Evolutionary conservation across 2,113 vertebrate species (phyloP), one percentile per base, ranked within the genome.

Genomic region (Hippocampus comes): DNA sequence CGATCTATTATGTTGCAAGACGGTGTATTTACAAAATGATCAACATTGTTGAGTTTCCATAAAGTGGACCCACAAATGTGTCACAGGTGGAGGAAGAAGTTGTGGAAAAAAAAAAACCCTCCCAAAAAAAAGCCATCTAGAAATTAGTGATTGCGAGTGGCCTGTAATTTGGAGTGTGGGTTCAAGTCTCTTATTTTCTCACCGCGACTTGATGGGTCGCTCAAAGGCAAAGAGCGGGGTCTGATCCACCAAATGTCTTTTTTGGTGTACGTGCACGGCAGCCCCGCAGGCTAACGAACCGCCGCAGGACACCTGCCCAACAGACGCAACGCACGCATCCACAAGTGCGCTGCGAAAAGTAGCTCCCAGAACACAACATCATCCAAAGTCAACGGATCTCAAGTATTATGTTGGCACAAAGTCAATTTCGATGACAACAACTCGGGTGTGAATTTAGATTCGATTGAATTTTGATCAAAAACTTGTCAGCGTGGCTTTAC

Each of bases 171-270:
- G 11, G 85, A 87, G 79, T 56, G 76, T 87, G 87, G 89, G 86
- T 80, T 90, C 84, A 90, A 90, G 89, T 88, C 88, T 86, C 90
- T 89, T 90, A 90, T 93, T 92, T 90, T 89, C 90, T 90, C 91
- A 90, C 73, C 70, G 71, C 42, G 83, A 73, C 77, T 88, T 85
- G 87, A 80, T 89, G 83, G 86, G 61, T 78, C 85, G 63, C 79
- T 89, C 82, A 88, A 82, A 87, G 72, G 73, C 73, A 4, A 75
- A 65, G 79, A 77, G 74, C 81, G 70, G 42, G 53, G 66, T 72
- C 80, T 77, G 85, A 86, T 83, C 77, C 86, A 82, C 80, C 71
- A 63, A 25, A 76, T 82, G 84, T 82, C 84, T 74, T 60, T 86
- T 79, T 81, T 83, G 80, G 77, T 79, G 71, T 71, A 76, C 77